phyloP scores from a whole-genome alignment of 2,113 vertebrate species.

The Sprattus sprattus region DNA sequence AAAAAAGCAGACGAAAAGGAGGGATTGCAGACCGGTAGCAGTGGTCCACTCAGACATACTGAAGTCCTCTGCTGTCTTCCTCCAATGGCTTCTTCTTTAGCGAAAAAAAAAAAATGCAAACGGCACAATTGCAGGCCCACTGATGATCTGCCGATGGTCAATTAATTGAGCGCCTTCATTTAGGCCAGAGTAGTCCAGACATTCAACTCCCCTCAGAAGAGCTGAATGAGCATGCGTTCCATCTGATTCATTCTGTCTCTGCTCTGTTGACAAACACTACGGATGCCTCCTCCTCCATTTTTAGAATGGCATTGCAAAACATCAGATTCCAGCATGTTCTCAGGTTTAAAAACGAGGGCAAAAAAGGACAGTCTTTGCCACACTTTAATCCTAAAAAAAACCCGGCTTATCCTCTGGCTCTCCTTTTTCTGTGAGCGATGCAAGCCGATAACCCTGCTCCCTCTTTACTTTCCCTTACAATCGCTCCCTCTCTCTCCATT shows the following conservation, averaged over 20 bases:
- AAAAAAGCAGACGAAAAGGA: conserved; percentile 54
- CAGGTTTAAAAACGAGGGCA: conserved; percentile 57
- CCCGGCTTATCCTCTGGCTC: conserved; percentile 71
- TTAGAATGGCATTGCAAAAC: conserved; percentile 49
- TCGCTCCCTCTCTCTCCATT: conserved; percentile 78
- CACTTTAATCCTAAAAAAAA: conserved; percentile 64
- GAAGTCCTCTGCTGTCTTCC: conserved; percentile 43
- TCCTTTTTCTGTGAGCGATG: conserved; percentile 76
- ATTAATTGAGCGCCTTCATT: conserved; percentile 48
- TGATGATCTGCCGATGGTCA: conserved; percentile 46
- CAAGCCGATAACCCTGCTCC: conserved; percentile 78
- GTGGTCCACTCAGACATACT: conserved; percentile 55
- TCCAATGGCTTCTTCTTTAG: conserved; percentile 31
- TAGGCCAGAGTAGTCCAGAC: conserved; percentile 56
- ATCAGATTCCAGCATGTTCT: conserved; percentile 54
- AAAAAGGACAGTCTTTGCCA: conserved; percentile 62
- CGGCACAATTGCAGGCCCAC: conserved; percentile 62
- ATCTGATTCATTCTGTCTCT: conserved; percentile 28
- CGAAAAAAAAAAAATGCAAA: conserved; percentile 47
- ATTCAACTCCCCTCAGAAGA: conserved; percentile 48
- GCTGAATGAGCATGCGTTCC: conserved; percentile 47
- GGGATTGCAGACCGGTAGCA: conserved; percentile 60
- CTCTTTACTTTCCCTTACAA: conserved; percentile 80
- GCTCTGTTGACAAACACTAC: conserved; percentile 45
- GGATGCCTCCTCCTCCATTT: conserved; percentile 52